Conservation (phyloP, 2,797 vertebrate species). For the Enteromius trimaculatus region DNA sequence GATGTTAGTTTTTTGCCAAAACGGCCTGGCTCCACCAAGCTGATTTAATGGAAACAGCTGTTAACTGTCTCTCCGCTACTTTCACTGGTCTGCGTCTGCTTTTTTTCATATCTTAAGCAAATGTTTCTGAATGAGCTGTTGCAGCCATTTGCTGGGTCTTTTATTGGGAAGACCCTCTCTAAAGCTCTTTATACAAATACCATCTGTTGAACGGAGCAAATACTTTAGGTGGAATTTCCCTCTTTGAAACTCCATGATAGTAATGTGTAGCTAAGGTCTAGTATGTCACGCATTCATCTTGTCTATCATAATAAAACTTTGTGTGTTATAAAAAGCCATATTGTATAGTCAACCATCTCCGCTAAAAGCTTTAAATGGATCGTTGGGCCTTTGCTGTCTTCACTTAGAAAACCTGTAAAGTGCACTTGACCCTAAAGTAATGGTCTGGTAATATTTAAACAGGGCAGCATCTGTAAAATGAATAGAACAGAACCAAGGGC, state of each 20-base stretch:
- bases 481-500: not conserved
- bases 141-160: not conserved
- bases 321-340: not conserved
- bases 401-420: conserved; percentile 7
- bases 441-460: conserved; percentile 22
- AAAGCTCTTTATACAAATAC: conserved; percentile 41
- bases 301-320: not conserved
- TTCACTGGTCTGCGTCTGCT: conserved; percentile 46
- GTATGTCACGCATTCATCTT: not conserved
- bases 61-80: conserved; percentile 39
- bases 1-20: conserved; percentile 37
- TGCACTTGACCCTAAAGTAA: conserved; percentile 36
- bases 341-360: not conserved
- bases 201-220: conserved; percentile 39
- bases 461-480: conserved; percentile 20
- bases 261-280: conserved; percentile 8
- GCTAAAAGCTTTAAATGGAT: not conserved
- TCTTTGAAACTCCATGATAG: conserved; percentile 16
- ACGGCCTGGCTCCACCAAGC: conserved; percentile 16
- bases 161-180: conserved; percentile 16
- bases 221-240: conserved; percentile 28
- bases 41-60: conserved; percentile 57
- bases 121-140: conserved; percentile 53
- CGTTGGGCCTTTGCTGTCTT: not conserved
- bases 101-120: conserved; percentile 54